phyloP scores from a whole-genome alignment of 2,888 invertebrate genomes.

The Eudasyphora cyanicolor region DNA sequence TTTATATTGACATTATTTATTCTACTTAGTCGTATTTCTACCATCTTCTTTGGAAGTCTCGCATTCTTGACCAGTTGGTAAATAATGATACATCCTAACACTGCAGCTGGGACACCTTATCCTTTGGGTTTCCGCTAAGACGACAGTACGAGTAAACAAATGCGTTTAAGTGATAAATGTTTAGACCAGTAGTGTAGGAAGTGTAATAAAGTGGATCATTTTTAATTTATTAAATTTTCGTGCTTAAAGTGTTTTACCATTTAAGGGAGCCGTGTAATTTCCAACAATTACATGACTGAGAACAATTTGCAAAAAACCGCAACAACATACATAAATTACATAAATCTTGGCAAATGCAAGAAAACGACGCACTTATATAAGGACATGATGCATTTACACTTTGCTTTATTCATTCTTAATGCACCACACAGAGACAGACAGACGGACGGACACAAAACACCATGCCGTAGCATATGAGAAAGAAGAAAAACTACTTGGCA shows the following conservation, averaged over 20 bases:
- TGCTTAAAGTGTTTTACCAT: constrained; percentile 34
- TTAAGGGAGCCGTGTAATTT: constrained; percentile 51
- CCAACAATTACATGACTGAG: constrained; percentile 57
- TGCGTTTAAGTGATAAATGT: neutral
- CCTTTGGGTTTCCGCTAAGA: neutral
- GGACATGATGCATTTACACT: neutral
- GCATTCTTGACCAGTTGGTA: too few species aligned
- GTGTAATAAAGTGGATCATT: constrained; percentile 8
- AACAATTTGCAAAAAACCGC: constrained; percentile 50
- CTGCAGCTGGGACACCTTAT: neutral
- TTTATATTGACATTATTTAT: too few species aligned
- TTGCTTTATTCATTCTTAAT: constrained; percentile 17
- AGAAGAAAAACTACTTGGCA: constrained; percentile 45
- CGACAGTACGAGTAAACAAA: neutral
- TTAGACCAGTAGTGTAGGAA: neutral
- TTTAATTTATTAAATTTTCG: constrained; percentile 32
- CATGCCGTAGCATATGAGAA: neutral
- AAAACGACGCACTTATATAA: neutral
- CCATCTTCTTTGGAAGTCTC: neutral
- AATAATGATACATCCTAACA: neutral
- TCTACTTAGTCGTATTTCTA: neutral
- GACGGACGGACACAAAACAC: neutral
- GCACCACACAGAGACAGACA: constrained; percentile 9
- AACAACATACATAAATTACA: constrained; percentile 43
- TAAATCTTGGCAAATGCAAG: constrained; percentile 45